Evolutionary conservation across 2,113 vertebrate species (phyloP).

Genomic region (Hippocampus guttulatus): DNA sequence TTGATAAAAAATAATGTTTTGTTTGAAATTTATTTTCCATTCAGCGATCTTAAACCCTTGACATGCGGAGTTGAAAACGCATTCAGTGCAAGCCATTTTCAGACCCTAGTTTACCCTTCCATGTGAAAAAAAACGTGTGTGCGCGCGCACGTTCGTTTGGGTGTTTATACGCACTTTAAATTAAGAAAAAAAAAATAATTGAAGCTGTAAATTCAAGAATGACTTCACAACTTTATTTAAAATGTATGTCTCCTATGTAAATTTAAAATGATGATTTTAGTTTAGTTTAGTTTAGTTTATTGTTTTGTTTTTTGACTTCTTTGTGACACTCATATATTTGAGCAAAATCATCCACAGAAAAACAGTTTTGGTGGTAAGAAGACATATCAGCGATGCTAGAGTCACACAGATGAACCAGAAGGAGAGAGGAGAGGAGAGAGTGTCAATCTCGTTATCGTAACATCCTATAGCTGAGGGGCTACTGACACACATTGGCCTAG

Average conservation of each 20-base stretch:
- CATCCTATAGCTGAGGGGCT: slow-evolving; percentile 32
- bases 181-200: no score
- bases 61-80: no score
- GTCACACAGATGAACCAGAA: background rate
- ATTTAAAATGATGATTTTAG: background rate
- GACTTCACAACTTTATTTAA: background rate
- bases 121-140: no score
- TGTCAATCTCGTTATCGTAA: slow-evolving; percentile 13
- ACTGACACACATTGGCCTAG: slow-evolving; percentile 53
- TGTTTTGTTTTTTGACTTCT: no score
- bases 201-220: background rate
- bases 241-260: background rate
- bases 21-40: background rate
- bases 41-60: no score
- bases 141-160: no score
- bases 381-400: background rate
- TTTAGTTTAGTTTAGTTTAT: no score
- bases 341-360: no score
- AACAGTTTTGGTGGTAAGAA: background rate
- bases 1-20: background rate
- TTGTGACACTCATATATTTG: no score
- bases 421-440: background rate
- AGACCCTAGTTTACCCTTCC: no score
- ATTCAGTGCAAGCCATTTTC: no score
- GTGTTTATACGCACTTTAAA: no score